A percentile compares a stretch with the other conserved stretches of the same genome.
Evolutionary conservation across 2,113 vertebrate species (phyloP).

Genomic region (Urocitellus parryii): DNA sequence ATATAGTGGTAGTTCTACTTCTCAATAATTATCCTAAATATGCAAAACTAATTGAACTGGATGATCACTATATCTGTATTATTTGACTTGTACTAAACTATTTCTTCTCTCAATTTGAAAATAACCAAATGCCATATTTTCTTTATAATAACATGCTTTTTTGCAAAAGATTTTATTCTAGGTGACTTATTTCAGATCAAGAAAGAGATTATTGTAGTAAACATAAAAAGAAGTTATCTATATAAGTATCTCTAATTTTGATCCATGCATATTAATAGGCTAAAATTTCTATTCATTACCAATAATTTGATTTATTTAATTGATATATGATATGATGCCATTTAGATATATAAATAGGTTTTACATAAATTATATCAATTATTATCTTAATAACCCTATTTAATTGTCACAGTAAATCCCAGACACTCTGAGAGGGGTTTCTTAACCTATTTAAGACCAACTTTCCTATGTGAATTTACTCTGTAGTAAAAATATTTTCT

Average conservation of each 20-base stretch:
- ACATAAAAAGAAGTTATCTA: not conserved
- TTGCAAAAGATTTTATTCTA: not conserved
- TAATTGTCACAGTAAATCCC: not conserved
- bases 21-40: not conserved
- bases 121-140: not conserved
- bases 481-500: rapidly evolving
- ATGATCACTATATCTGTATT: not conserved
- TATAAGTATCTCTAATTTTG: not conserved
- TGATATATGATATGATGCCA: not conserved
- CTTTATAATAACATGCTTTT: not conserved
- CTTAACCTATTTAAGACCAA: not conserved
- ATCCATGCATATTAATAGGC: not conserved
- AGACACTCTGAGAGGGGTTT: not conserved
- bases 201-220: not conserved
- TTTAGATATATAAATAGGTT: not conserved
- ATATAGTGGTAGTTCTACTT: not conserved
- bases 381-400: not conserved
- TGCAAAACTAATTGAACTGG: not conserved
- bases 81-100: not conserved
- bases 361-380: not conserved
- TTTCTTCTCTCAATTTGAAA: not conserved
- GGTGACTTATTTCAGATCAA: not conserved
- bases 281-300: not conserved
- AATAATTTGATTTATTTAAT: not conserved
- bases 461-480: not conserved